Evolutionary conservation across 2,888 invertebrate species (phyloP).

Genomic region (Trissoscelio sp.): DNA sequence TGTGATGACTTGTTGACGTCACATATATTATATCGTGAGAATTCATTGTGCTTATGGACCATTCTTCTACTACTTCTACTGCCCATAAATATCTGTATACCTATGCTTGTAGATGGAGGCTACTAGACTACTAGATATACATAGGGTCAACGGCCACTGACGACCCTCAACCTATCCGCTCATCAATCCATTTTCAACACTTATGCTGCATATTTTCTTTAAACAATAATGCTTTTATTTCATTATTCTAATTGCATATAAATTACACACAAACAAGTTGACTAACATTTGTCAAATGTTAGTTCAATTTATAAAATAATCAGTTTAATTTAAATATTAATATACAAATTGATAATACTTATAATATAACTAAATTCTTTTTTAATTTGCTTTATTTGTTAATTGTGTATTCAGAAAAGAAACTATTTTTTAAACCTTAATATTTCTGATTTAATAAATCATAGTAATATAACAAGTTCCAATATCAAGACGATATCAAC

Average conservation of each 20-base stretch:
- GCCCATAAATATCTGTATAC: constrained; percentile 62
- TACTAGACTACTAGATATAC: constrained; percentile 68
- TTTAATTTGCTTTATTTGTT: neutral
- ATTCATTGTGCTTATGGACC: constrained; percentile 59
- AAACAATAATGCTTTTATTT: constrained; percentile 8
- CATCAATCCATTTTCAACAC: constrained; percentile 67
- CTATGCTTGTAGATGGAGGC: constrained; percentile 65
- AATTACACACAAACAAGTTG: no score
- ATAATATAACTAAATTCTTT: no score
- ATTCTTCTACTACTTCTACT: constrained; percentile 57
- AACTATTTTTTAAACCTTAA: neutral
- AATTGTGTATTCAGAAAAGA: neutral
- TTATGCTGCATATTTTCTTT: constrained; percentile 45
- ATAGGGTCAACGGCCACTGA: constrained; percentile 81
- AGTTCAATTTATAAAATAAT: no score
- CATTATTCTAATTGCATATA: no score
- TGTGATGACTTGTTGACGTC: constrained; percentile 48
- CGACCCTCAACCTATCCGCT: constrained; percentile 82
- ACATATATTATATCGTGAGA: constrained; percentile 60
- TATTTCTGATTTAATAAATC: constrained; percentile 20
- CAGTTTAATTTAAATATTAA: no score
- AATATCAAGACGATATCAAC: constrained; percentile 37
- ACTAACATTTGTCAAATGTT: no score
- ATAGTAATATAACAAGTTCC: constrained; percentile 24
- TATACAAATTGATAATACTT: no score